A percentile compares a stretch with the other conserved stretches of the same genome.
These are phyloP conservation scores for Tupaia tana DNA, from an alignment of 2,113 vertebrate genomes.

Conservation along the genomic window DNA sequence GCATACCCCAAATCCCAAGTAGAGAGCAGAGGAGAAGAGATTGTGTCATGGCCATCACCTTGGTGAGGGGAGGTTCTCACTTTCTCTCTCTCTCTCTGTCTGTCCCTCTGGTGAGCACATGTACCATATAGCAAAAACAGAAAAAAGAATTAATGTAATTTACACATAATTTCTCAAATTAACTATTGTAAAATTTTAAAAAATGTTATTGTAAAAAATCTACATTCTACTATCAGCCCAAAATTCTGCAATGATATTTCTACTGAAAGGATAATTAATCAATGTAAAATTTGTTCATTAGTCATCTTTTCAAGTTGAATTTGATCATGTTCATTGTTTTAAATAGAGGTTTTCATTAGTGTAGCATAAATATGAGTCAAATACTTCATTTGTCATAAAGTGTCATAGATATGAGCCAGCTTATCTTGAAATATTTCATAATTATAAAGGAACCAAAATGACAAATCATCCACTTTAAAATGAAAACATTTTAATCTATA, in stretches of 20 bases:
- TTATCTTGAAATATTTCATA: not conserved
- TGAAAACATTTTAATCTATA: constrained; percentile 47
- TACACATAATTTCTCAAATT: constrained; percentile 20
- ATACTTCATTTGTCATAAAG: not conserved
- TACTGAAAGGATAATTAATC: constrained; percentile 24
- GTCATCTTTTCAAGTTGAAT: constrained; percentile 18
- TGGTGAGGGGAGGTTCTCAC: too few relatives aligned
- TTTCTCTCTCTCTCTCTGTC: too few relatives aligned
- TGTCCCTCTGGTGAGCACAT: too few relatives aligned
- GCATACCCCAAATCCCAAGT: too few relatives aligned
- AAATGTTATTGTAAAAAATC: not conserved
- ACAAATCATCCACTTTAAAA: constrained; percentile 12
- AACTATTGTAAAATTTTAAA: not conserved
- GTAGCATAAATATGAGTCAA: not conserved
- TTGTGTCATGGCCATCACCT: too few relatives aligned
- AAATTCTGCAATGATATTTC: constrained; percentile 35
- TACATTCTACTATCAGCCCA: not conserved
- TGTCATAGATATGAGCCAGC: not conserved
- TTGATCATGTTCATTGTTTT: constrained; percentile 12
- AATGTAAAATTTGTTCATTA: not conserved
- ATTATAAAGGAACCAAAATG: constrained; percentile 1
- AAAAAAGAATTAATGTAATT: constrained; percentile 17
- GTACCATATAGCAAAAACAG: too few relatives aligned
- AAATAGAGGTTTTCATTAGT: not conserved
- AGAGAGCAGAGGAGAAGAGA: too few relatives aligned